Evolutionary conservation across 2,888 invertebrate species (phyloP), one percentile per base, ranked within the genome.

Genomic region (Drosophila ustulata): DNA sequence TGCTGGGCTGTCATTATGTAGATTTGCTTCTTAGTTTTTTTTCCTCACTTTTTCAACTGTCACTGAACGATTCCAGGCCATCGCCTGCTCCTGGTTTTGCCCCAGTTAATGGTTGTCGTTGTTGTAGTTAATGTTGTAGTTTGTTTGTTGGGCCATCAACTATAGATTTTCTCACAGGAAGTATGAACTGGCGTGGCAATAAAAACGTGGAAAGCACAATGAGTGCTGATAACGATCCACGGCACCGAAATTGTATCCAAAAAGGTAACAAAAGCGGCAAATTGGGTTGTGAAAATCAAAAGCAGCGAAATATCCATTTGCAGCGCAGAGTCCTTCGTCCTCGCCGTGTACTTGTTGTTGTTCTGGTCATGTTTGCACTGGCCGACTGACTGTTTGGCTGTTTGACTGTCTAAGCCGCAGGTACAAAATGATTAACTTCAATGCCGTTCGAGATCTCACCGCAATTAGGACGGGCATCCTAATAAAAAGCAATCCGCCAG

Each of bases 351-450:
- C 50, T 51, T 47, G 64, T 32, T 61, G 46, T 32, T 64, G 43
- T 66, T 66, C 34, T 34, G 55, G 46, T 11, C 52, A 52, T 76
- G 69, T 67, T 70, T 71, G 75, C 66, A 67, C 63, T 73, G 67
- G 39, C 45, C 43, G 67, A 50, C 67, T 71, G 79, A 84, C 77
- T 84, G 64, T 71, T 77, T 72, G 79, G 81, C 77, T 84, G 59
- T 75, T 77, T 82, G 82, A 84, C 80, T 88, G 85, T 65, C 76
- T 85, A 87, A 85, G 85, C 87, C 83, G 83, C 87, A 86, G 83
- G 88, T 86, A 86, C 81, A 73, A 70, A 81, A 80, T 82, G 85
- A 86, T 86, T 88, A 86, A 82, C 85, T 82, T 85, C 77, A 78
- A 72, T 82, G 82, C 75, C 80, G 67, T 65, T 56, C 55, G 43